Base-by-base conservation (phyloP, 2,888 invertebrate species). In the Tetranychus truncatus region DNA sequence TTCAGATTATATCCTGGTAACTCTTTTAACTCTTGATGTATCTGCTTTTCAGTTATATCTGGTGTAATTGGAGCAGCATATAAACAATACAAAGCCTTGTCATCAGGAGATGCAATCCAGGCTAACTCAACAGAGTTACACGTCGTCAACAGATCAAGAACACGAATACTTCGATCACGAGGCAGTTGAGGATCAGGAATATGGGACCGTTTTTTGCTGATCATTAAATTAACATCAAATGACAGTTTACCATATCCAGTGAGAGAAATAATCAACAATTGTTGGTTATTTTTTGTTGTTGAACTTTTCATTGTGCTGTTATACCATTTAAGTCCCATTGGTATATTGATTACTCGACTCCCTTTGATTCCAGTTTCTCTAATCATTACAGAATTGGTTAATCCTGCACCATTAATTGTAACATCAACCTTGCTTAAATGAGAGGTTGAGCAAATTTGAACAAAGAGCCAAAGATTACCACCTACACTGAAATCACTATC, bases 101-200 rank as follows among this genome's bases (percentile, higher is more conserved):
- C 80, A 21, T 79, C 79, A 3, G 81, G 80, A 11, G 80, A 81
- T 8, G 77, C 76, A 77, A 80, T 79, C 82, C 82, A 82, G n/a
- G 81, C 81, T 1, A 83, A 78, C 6, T 81, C 82, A 55, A 82
- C 79, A 71, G 80, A 81, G 73, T 80, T 79, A 78, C 82, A 82
- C 15, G 80, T 80, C 18, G 80, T 80, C 45, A 81, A 76, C 55
- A 80, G 79, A 46, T 80, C 80, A 74, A 81, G 81, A 44, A 81
- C 80, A 66, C 80, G 79, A 20, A 83, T 80, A 44, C 78, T 78
- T 24, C 80, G 80, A 75, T 82, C 81, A 7, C 78, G 76, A 0
- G 82, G 81, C 15, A 82, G 77, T 8, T 75, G 77, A 0, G 83
- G 83, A 76, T 80, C 80, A 18, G 80, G 79, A 79, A 78, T 76